Conservation (phyloP, 2,888 invertebrate genomes). For the Pseudoips prasinana region DNA sequence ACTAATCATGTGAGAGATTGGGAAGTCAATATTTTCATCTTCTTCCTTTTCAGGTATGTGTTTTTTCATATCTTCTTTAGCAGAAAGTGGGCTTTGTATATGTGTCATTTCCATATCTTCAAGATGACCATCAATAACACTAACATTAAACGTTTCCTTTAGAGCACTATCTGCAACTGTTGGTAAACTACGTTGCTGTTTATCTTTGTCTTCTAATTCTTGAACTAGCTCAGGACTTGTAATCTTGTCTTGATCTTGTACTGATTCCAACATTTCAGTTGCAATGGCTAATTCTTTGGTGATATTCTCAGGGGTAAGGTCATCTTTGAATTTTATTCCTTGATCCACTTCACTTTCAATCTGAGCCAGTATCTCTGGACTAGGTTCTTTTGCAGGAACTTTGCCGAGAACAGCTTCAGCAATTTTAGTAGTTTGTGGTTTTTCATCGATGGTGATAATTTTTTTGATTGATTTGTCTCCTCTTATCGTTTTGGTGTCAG, state of each 20-base stretch:
- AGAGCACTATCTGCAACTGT: too few relatives aligned
- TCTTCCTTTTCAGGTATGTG: slow-evolving; percentile 17
- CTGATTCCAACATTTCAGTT: slow-evolving; percentile 6
- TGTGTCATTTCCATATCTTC: background rate
- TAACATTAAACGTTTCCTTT: too few relatives aligned
- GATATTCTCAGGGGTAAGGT: slow-evolving; percentile 8
- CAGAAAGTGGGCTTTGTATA: slow-evolving; percentile 10
- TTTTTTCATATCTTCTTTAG: slow-evolving; percentile 16
- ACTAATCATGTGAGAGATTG: background rate
- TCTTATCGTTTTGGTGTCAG: slow-evolving; percentile 27
- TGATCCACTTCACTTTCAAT: slow-evolving; percentile 17
- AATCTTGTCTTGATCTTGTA: slow-evolving; percentile 9
- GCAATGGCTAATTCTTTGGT: slow-evolving; percentile 11
- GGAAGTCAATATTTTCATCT: slow-evolving; percentile 4
- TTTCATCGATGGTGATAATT: slow-evolving; percentile 40
- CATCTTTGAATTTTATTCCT: slow-evolving; percentile 14
- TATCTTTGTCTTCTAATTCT: slow-evolving; percentile 9
- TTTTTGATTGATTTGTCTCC: slow-evolving; percentile 59
- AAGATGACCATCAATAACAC: too few relatives aligned
- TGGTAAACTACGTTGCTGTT: too few relatives aligned
- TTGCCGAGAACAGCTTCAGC: slow-evolving; percentile 29
- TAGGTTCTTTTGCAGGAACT: slow-evolving; percentile 51
- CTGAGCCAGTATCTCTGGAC: slow-evolving; percentile 47
- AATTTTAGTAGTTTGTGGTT: slow-evolving; percentile 10
- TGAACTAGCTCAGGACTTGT: slow-evolving; percentile 22